Evolutionary conservation across 2,797 vertebrate genomes (phyloP), one percentile per base, ranked within the genome.

Genomic region (Circus cinereus): DNA sequence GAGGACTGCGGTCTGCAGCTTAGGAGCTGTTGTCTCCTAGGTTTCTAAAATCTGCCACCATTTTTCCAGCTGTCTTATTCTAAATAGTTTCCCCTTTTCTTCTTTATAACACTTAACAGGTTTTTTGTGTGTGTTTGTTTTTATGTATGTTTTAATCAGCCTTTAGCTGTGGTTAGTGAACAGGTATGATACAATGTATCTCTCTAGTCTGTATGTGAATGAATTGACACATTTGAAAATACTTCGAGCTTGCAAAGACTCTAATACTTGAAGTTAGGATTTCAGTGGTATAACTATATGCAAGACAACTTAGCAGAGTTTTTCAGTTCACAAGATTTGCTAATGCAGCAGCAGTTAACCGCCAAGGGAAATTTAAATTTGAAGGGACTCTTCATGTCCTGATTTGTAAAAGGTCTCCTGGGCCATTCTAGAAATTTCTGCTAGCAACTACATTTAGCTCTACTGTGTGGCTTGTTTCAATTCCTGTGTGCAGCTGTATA

Each of bases 281-380:
- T 85, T 92, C 64, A 92, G 21, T 1, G 0, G 21, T 88, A 22
- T 64, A 82, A 70, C 47, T 51, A 42, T 76, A 64, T 57, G 74
- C 2, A 51, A 83, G 76, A 48, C 65, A 69, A 57, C 45, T 94
- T 88, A 68, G 40, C 92, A 78, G 89, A 56, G 27, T 70, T 97
- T 97, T 95, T 92, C 38, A 92, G 43, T 84, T 95, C 67, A 83
- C 22, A 89, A 75, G 82, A 91, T 93, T 95, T 94, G 88, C 77
- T 95, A 87, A 78, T 85, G 47, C 69, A 93, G 88, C 65, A 86
- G 79, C 78, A 88, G 62, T 87, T 91, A 95, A 91, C 48, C 4
- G 9, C 81, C 82, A 62, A 85, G 95, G 94, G 94, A 95, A 95
- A 96, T 95, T 94, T 97, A 91, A 91, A 85, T 82, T 95, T 93